Percentiles rank a stretch among this genome's conserved stretches.
Evolutionary conservation across 2,888 invertebrate genomes (phyloP).

Genomic region (Meganola albula): DNA sequence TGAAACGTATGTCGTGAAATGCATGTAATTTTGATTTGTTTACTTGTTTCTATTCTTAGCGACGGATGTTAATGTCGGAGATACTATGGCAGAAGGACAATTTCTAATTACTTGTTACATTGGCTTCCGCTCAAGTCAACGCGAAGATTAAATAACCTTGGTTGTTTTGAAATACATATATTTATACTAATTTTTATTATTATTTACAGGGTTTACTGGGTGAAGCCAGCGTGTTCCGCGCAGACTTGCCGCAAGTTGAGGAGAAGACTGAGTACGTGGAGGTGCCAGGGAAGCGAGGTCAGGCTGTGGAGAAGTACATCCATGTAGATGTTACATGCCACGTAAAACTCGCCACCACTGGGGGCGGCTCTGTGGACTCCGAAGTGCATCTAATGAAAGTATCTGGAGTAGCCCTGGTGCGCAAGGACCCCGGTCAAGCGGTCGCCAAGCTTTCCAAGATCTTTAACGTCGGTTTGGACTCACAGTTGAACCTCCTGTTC

Average conservation of each 20-base stretch:
- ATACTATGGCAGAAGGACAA: slow-evolving; percentile 40
- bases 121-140: slow-evolving; percentile 38
- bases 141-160: slow-evolving; percentile 31
- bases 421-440: slow-evolving; percentile 77
- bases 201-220: slow-evolving; percentile 73
- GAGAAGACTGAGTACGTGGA: slow-evolving; percentile 79
- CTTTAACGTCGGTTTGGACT: slow-evolving; percentile 82
- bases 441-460: slow-evolving; percentile 78
- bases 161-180: slow-evolving; percentile 25
- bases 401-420: slow-evolving; percentile 81
- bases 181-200: slow-evolving; percentile 25
- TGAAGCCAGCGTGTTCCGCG: slow-evolving; percentile 82
- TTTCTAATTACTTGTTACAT: slow-evolving; percentile 36
- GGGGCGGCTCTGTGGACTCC: slow-evolving; percentile 75
- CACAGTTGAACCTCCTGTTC: slow-evolving; percentile 81
- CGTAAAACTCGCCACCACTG: slow-evolving; percentile 78
- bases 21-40: slow-evolving; percentile 26
- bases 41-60: slow-evolving; percentile 25
- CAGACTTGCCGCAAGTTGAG: slow-evolving; percentile 82
- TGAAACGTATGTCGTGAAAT: slow-evolving; percentile 1
- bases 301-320: slow-evolving; percentile 80
- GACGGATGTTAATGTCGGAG: slow-evolving; percentile 34
- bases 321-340: slow-evolving; percentile 83
- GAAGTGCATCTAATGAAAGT: slow-evolving; percentile 82
- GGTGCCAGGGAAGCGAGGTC: slow-evolving; percentile 61